Conservation (phyloP, 2,888 invertebrate species). For the Ommatoiulus sabulosus region DNA sequence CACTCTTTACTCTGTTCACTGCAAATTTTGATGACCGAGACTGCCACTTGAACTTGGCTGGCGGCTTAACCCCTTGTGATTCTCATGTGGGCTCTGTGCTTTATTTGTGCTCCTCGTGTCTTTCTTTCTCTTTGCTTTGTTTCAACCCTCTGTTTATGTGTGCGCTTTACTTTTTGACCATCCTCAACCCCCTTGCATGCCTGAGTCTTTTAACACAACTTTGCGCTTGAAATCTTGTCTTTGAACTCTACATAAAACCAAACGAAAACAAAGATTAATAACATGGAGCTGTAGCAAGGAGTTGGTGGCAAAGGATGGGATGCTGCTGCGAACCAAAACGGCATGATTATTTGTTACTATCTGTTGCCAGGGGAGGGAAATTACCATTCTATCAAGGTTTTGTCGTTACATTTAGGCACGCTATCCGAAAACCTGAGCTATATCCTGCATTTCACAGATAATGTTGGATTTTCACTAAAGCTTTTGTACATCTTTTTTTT, state of each 20-base stretch:
- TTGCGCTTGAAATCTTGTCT: conserved; percentile 60
- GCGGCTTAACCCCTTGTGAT: conserved; percentile 41
- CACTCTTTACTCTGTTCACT: conserved; percentile 47
- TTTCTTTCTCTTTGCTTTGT: conserved; percentile 56
- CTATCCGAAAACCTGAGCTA: neutral
- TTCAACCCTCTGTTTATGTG: conserved; percentile 53
- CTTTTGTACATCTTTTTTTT: too few species aligned
- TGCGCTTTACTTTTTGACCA: conserved; percentile 49
- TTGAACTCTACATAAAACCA: conserved; percentile 60
- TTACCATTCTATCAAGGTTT: neutral
- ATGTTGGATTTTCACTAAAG: too few species aligned
- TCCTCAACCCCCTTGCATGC: conserved; percentile 53
- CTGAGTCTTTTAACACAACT: conserved; percentile 59
- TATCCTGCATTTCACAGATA: too few species aligned
- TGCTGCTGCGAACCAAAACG: neutral
- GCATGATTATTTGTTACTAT: neutral
- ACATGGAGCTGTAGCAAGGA: neutral
- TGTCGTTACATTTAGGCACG: neutral
- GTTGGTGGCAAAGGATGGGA: neutral
- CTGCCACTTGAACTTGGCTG: conserved; percentile 45
- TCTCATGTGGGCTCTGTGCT: conserved; percentile 42
- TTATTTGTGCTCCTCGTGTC: conserved; percentile 47
- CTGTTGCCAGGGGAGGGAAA: neutral
- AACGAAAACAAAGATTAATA: conserved; percentile 59
- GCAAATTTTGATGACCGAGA: conserved; percentile 49